These are phyloP conservation scores for Phrynosoma blainvillii DNA, from an alignment of 2,113 vertebrate species.

Conservation along the genomic window DNA sequence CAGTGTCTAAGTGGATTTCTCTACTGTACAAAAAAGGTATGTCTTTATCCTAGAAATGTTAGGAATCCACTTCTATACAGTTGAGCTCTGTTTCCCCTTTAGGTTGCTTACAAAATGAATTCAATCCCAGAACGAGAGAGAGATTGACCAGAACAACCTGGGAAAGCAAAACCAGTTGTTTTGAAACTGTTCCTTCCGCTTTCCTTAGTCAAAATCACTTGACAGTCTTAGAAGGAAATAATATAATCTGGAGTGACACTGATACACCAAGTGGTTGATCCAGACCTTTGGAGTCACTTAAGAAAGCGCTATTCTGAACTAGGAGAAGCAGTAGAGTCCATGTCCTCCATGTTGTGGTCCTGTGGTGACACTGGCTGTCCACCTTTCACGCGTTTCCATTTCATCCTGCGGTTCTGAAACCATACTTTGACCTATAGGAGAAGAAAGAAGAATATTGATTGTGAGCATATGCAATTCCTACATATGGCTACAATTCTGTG, in stretches of 20 bases:
- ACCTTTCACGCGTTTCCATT: constrained; percentile 97
- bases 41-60: neutral
- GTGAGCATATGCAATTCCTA: neutral
- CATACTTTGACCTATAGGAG: constrained; percentile 92
- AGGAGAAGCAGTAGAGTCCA: constrained; percentile 90
- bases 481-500: neutral
- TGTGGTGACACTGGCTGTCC: constrained; percentile 88
- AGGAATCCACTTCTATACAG: neutral
- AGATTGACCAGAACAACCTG: neutral
- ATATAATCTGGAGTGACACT: neutral
- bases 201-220: neutral
- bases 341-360: constrained; percentile 86
- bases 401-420: constrained; percentile 99
- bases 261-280: neutral
- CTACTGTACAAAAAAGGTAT: neutral
- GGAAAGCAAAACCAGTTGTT: neutral
- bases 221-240: neutral
- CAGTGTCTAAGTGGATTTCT: neutral
- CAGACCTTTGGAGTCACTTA: neutral
- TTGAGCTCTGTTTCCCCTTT: neutral
- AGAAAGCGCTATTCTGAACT: constrained; percentile 82
- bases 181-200: rapidly evolving
- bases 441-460: constrained; percentile 21
- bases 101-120: neutral
- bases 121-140: neutral